Conservation (phyloP, 2,113 vertebrate genomes). For the Lampris megalopsis region DNA sequence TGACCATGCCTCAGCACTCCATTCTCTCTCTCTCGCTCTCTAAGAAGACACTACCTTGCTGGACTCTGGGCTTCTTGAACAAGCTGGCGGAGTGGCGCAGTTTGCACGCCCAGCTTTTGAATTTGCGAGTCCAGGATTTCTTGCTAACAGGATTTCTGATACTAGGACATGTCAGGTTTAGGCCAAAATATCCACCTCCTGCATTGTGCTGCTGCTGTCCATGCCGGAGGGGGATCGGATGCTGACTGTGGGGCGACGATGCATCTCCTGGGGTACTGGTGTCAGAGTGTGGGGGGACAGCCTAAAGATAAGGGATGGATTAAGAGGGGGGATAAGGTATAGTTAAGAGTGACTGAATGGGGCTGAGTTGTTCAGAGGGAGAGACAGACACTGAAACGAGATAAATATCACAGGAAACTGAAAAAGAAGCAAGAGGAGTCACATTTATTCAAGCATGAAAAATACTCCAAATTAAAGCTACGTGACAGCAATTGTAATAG, state of each 20-base stretch:
- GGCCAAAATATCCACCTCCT: slow-evolving; percentile 99
- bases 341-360: slow-evolving; percentile 66
- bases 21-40: slow-evolving; percentile 84
- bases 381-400: slow-evolving; percentile 36
- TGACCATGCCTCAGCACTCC: slow-evolving; percentile 75
- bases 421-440: slow-evolving; percentile 15
- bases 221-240: slow-evolving; percentile 80
- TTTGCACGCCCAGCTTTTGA: slow-evolving; percentile 97
- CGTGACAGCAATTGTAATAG: neutral
- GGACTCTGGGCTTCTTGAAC: slow-evolving; percentile 94
- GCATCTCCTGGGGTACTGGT: slow-evolving; percentile 85
- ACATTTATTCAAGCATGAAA: slow-evolving; percentile 22
- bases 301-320: slow-evolving; percentile 74
- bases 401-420: slow-evolving; percentile 31
- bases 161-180: slow-evolving; percentile 98
- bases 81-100: slow-evolving; percentile 94
- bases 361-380: slow-evolving; percentile 49
- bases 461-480: neutral
- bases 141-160: slow-evolving; percentile 97
- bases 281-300: slow-evolving; percentile 84
- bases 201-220: slow-evolving; percentile 90
- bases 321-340: slow-evolving; percentile 32
- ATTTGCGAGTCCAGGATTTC: slow-evolving; percentile 96
- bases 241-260: slow-evolving; percentile 80
- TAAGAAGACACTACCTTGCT: slow-evolving; percentile 92